Base-by-base conservation (phyloP, 2,113 vertebrate species). In the Diglossa brunneiventris region DNA sequence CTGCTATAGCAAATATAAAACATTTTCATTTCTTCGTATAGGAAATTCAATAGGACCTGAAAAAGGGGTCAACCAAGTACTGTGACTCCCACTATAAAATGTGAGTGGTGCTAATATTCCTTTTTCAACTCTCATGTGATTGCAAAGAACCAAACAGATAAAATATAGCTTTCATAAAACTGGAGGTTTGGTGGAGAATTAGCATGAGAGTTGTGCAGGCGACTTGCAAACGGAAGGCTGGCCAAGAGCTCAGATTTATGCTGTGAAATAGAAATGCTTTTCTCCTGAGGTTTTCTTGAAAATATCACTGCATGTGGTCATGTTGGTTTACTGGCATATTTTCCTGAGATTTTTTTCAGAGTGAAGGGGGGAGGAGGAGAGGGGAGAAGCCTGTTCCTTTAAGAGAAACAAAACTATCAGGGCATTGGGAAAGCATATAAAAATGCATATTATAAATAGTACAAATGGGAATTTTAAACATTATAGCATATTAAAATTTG, bases 121-220 rank as follows among this genome's bases (percentile, higher is more conserved):
- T 95, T 95, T 97, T 97, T 96, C 94, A 98, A 96, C 92, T 96
- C 97, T 97, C 87, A 23, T 90, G 97, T 90, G 95, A 94, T 94
- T 96, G 96, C 84, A 97, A 97, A 97, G 96, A 97, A 97, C 92
- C 94, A 97, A 98, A 97, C 94, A 98, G 97, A 98, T 98, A 98
- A 98, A 98, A 98, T 98, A 98, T 97, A 96, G 97, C 97, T 98
- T 98, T 98, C 98, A 98, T 98, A 98, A 98, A 98, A 97, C 96
- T 97, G 24, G 61, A 97, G 97, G 96, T 98, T 98, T 96, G 89
- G 92, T 96, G 69, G 97, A 95, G 97, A 98, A 98, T 97, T 98
- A 97, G 93, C 97, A 98, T 97, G 97, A 98, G 97, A 96, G 92
- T 95, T 97, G 94, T 92, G 73, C 95, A 96, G 89, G 93, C 62